A percentile compares a stretch with the other conserved stretches of the same genome.
Evolutionary conservation across 2,113 vertebrate genomes (phyloP).

Genomic region (Plotosus lineatus): DNA sequence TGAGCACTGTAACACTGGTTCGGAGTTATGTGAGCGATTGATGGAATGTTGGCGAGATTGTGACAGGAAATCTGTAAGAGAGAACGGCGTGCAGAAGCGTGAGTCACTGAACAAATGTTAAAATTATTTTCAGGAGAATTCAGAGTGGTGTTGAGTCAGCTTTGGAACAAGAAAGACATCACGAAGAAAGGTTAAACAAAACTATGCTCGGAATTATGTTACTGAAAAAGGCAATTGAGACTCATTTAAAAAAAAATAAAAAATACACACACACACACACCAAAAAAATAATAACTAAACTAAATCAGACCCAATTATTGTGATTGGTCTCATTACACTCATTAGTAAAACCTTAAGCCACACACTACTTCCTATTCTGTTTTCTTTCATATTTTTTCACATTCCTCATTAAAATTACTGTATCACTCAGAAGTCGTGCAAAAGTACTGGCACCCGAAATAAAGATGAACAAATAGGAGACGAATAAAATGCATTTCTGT

Average conservation of each 20-base stretch:
- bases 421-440: neutral
- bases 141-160: constrained; percentile 34
- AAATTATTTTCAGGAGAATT: constrained; percentile 68
- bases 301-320: neutral
- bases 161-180: constrained; percentile 33
- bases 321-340: neutral
- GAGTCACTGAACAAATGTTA: constrained; percentile 60
- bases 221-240: neutral
- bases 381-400: too few species aligned
- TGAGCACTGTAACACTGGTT: neutral
- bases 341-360: neutral
- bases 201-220: neutral
- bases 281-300: too few species aligned
- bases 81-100: constrained; percentile 48
- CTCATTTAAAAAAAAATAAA: neutral
- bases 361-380: too few species aligned
- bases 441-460: constrained; percentile 29
- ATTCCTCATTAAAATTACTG: too few species aligned
- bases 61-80: neutral
- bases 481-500: neutral
- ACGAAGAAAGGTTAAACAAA: constrained; percentile 29
- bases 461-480: constrained; percentile 16
- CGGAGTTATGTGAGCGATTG: neutral
- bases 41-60: neutral
- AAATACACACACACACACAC: too few species aligned